phyloP scores from a whole-genome alignment of 2,888 invertebrate species.

The Tiliacea aurago region DNA sequence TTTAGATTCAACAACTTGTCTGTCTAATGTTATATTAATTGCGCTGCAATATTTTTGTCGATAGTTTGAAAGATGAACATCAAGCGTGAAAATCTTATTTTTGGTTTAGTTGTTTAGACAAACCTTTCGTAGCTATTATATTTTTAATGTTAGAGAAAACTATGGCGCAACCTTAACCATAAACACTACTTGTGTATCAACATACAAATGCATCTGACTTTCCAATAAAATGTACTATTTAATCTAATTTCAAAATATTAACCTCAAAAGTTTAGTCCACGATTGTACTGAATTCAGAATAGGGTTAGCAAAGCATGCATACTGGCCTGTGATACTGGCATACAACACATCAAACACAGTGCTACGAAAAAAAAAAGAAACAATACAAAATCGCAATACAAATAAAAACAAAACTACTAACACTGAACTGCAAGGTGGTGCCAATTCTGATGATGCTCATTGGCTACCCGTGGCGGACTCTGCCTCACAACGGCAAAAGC shows the following conservation, averaged over 20 bases:
- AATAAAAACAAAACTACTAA: constrained; percentile 89
- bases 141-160: not conserved
- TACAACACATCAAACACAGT: constrained; percentile 44
- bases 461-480: constrained; percentile 89
- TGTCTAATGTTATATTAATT: constrained; percentile 15
- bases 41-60: constrained; percentile 8
- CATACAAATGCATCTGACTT: constrained; percentile 45
- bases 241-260: not conserved
- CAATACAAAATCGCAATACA: constrained; percentile 68
- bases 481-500: constrained; percentile 92
- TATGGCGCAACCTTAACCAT: not conserved
- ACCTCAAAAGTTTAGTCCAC: constrained; percentile 23
- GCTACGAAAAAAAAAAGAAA: constrained; percentile 60
- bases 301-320: constrained; percentile 51
- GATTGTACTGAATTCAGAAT: constrained; percentile 6
- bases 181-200: not conserved
- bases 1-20: constrained; percentile 17
- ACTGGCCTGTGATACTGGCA: constrained; percentile 23
- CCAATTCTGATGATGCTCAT: constrained; percentile 89
- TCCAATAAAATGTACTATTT: not conserved
- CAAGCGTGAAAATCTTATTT: not conserved
- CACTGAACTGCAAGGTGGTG: constrained; percentile 92
- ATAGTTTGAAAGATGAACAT: constrained; percentile 36
- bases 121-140: not conserved
- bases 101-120: not conserved